phyloP scores from a whole-genome alignment of 2,797 vertebrate species.

The Liasis olivaceus region DNA sequence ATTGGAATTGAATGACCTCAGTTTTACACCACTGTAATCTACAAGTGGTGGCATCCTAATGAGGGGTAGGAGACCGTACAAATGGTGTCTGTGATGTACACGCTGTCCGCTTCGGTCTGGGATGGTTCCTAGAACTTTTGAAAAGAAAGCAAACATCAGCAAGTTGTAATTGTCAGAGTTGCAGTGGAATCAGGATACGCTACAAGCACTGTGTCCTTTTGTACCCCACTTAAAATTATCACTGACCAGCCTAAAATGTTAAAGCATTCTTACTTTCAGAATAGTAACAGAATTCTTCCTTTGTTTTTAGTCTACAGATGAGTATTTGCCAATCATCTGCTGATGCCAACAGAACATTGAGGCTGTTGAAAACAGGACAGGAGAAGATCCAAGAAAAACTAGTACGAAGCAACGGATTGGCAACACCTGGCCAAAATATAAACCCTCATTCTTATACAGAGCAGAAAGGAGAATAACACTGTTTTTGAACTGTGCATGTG shows the following conservation, averaged over 20 bases:
- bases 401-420: constrained; percentile 63
- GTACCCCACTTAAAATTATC: background rate
- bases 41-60: too few species aligned
- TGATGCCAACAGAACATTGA: constrained; percentile 63
- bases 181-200: background rate
- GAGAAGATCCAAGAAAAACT: constrained; percentile 60
- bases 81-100: background rate
- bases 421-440: constrained; percentile 70
- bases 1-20: background rate
- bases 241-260: background rate
- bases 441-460: constrained; percentile 55
- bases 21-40: background rate
- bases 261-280: constrained; percentile 31
- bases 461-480: constrained; percentile 67
- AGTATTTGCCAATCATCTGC: constrained; percentile 58
- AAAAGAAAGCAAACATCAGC: background rate
- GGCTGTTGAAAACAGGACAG: constrained; percentile 70
- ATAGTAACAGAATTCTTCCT: constrained; percentile 4
- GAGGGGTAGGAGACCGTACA: background rate
- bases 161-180: background rate
- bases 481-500: constrained; percentile 34
- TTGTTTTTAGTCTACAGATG: constrained; percentile 58
- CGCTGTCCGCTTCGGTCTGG: background rate
- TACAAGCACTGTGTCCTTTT: background rate
- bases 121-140: background rate